A percentile compares a stretch with the other conserved stretches of the same genome.
Evolutionary conservation across 2,113 vertebrate genomes (phyloP).

Genomic region (Alouatta palliata): DNA sequence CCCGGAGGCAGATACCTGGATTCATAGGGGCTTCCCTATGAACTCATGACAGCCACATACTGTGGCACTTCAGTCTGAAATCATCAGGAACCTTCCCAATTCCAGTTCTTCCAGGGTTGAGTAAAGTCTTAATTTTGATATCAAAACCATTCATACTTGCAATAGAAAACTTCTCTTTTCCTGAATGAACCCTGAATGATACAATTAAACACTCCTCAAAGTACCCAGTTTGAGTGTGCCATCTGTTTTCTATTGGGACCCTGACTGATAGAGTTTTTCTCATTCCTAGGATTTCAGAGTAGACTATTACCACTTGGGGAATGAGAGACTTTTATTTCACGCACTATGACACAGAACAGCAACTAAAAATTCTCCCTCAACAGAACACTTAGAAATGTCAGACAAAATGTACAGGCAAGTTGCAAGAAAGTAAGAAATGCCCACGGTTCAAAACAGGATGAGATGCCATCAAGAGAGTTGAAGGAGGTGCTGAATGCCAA

Average conservation of each 20-base stretch:
- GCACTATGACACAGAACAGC: slow-evolving; percentile 34
- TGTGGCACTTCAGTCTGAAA: not conserved
- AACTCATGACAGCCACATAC: not conserved
- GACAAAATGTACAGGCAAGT: not conserved
- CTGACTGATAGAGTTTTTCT: slow-evolving; percentile 32
- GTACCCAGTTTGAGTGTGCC: slow-evolving; percentile 6
- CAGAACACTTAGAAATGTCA: slow-evolving; percentile 49
- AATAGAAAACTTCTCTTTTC: not conserved
- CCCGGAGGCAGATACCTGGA: not conserved
- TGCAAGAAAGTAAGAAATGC: not conserved
- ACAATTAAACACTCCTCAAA: slow-evolving; percentile 36
- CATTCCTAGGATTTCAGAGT: slow-evolving; percentile 11
- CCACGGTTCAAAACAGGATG: not conserved
- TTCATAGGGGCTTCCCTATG: rapidly evolving
- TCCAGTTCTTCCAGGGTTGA: not conserved
- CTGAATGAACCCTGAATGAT: slow-evolving; percentile 34
- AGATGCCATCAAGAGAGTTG: not conserved
- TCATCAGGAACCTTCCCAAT: not conserved
- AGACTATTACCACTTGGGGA: slow-evolving; percentile 11
- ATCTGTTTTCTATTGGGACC: slow-evolving; percentile 52
- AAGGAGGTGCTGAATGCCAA: not conserved
- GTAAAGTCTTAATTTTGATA: not conserved
- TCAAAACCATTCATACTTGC: not conserved
- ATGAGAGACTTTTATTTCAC: slow-evolving; percentile 32
- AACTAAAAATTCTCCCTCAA: slow-evolving; percentile 11